Evolutionary conservation across 1,140 invertebrate genomes (phyloP), one percentile per base, ranked within the genome.

Genomic region (Dendrolimus punctatus): DNA sequence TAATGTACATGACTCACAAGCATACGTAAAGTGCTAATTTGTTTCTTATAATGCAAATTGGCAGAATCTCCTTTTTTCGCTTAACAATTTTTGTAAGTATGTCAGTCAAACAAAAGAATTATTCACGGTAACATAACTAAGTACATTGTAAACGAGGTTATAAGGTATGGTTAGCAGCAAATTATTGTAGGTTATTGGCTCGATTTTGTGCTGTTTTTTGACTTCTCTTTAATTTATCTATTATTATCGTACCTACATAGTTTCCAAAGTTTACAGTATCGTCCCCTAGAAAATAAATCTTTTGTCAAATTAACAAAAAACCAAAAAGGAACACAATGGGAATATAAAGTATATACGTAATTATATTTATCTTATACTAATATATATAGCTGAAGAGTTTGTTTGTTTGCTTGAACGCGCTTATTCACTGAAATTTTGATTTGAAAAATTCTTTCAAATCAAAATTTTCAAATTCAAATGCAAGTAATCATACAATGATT

Each of bases 1-100:
- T 23, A 23, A 23, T 23, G 4, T 51, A 39, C 45, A 51, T 57
- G 55, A 57, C 23, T 57, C 57, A 62, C 50, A 50, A 39, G 51
- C 46, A 7, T 5, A 40, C 23, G 23, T 23, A 23, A 23, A n/a
- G 43, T 47, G 60, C 55, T 73, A 66, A 71, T 63, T 66, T 37
- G 50, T 44, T 44, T 51, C 40, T 50, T 51, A 51, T 45, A 45
- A 51, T 51, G 50, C 50, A 51, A 51, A 51, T 39, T 44, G 45
- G 50, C 42, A 45, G 5, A 51, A 51, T 51, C 50, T 51, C 46
- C 43, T 45, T 45, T 51, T 51, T 51, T 42, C 50, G 50, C 50
- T 10, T 43, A 6, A 8, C 8, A 5, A 23, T 2, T 23, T 23
- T 23, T 23, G 23, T 23, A 51, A 51, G 50, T 51, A 43, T 43